Conservation (phyloP, 2,797 vertebrate genomes). For the Danionella dracula region DNA sequence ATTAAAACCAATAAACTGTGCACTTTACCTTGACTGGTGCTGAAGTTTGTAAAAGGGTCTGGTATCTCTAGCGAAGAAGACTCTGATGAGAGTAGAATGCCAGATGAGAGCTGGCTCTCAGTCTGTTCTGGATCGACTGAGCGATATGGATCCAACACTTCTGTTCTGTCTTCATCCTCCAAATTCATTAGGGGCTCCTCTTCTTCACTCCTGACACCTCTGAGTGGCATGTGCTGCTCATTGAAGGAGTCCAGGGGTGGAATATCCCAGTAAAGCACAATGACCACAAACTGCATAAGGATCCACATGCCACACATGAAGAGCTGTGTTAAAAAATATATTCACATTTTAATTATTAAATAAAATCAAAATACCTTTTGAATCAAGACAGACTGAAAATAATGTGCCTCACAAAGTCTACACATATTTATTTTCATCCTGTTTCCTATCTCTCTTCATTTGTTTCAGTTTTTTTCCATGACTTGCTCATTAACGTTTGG, state of each 20-base stretch:
- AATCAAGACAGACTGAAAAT: too few relatives aligned
- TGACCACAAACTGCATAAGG: slow-evolving; percentile 69
- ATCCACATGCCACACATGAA: slow-evolving; percentile 80
- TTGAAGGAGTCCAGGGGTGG: slow-evolving; percentile 45
- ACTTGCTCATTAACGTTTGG: background rate
- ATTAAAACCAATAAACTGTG: too few relatives aligned
- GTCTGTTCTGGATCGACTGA: slow-evolving; percentile 45
- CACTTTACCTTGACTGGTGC: slow-evolving; percentile 62
- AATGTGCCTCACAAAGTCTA: too few relatives aligned
- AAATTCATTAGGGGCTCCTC: slow-evolving; percentile 48
- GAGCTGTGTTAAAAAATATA: slow-evolving; percentile 56
- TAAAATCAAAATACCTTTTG: background rate
- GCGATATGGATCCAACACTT: slow-evolving; percentile 50
- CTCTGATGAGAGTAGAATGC: slow-evolving; percentile 10
- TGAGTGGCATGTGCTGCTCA: slow-evolving; percentile 9
- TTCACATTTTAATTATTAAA: background rate
- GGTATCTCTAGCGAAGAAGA: background rate
- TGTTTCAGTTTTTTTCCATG: too few relatives aligned
- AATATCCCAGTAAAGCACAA: slow-evolving; percentile 70
- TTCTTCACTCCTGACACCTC: slow-evolving; percentile 52
- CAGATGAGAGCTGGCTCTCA: slow-evolving; percentile 19
- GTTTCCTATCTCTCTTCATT: too few relatives aligned
- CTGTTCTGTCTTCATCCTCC: slow-evolving; percentile 39
- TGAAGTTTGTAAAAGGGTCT: slow-evolving; percentile 61
- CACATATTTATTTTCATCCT: too few relatives aligned